Percentiles rank a stretch among this genome's conserved stretches.
Conservation (phyloP, 2,888 invertebrate species). For the Heteromurus nitidus region DNA sequence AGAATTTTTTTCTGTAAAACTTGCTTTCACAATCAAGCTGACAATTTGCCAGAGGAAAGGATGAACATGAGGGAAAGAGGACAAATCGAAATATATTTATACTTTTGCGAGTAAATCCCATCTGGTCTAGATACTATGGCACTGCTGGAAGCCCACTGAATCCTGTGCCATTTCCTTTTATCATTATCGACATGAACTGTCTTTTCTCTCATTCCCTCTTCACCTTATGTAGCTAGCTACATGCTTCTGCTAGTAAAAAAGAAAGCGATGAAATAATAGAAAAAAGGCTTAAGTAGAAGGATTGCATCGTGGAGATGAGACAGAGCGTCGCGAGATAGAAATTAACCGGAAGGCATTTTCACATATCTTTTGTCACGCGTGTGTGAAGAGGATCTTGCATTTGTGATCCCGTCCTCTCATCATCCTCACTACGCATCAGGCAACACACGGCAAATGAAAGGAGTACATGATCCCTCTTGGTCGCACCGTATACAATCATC, state of each 20-base stretch:
- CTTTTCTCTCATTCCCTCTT: too few relatives aligned
- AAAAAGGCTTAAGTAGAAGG: background rate
- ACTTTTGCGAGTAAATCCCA: background rate
- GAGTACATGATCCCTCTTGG: slow-evolving; percentile 36
- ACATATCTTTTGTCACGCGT: slow-evolving; percentile 37
- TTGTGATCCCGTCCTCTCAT: slow-evolving; percentile 26
- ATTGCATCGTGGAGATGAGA: background rate
- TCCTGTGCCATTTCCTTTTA: too few relatives aligned
- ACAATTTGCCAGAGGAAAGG: slow-evolving; percentile 43
- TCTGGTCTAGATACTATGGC: background rate
- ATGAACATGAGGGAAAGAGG: background rate
- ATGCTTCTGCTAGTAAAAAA: too few relatives aligned
- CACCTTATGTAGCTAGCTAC: too few relatives aligned
- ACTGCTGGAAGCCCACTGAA: background rate
- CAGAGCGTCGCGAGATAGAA: slow-evolving; percentile 19
- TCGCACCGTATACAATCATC: background rate
- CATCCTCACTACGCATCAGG: too few relatives aligned
- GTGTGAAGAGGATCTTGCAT: background rate
- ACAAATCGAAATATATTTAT: background rate
- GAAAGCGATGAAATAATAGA: background rate
- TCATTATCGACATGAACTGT: slow-evolving; percentile 6
- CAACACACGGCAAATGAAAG: slow-evolving; percentile 19
- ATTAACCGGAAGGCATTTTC: slow-evolving; percentile 61
- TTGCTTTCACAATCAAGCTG: slow-evolving; percentile 39
- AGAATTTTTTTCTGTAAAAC: too few relatives aligned